Percentiles rank a stretch among this genome's conserved stretches.
Evolutionary conservation across 2,888 invertebrate species (phyloP).

Genomic region (Plutella xylostella): DNA sequence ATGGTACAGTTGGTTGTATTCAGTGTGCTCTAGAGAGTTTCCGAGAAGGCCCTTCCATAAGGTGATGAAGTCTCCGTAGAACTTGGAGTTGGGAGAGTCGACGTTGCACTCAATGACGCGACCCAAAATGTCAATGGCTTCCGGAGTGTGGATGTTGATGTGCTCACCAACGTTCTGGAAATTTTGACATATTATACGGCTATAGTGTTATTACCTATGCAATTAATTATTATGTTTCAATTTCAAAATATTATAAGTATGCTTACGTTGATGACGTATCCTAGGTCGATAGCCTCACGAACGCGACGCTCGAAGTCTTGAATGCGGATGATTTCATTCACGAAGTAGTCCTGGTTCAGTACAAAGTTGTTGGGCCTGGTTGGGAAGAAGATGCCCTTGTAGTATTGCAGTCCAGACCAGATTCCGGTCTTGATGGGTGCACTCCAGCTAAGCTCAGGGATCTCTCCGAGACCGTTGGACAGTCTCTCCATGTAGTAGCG

Average conservation of each 20-base stretch:
- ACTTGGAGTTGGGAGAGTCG: slow-evolving; percentile 69
- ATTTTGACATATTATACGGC: background rate
- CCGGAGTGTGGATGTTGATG: slow-evolving; percentile 69
- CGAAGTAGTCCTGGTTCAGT: slow-evolving; percentile 51
- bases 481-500: slow-evolving; percentile 83
- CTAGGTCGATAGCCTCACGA: slow-evolving; percentile 70
- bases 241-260: background rate
- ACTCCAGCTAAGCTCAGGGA: slow-evolving; percentile 67
- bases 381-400: slow-evolving; percentile 76
- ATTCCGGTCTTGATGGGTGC: slow-evolving; percentile 70
- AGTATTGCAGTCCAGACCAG: slow-evolving; percentile 72
- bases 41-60: slow-evolving; percentile 72
- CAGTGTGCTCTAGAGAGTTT: slow-evolving; percentile 33
- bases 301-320: slow-evolving; percentile 67
- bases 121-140: slow-evolving; percentile 74
- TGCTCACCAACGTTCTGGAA: slow-evolving; percentile 56
- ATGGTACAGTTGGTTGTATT: slow-evolving; percentile 24
- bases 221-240: background rate
- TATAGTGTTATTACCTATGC: background rate
- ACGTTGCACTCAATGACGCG: slow-evolving; percentile 74
- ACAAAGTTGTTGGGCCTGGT: slow-evolving; percentile 70
- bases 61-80: slow-evolving; percentile 70
- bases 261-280: slow-evolving; percentile 56
- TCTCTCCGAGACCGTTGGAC: slow-evolving; percentile 76
- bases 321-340: slow-evolving; percentile 50